phyloP scores from a whole-genome alignment of 1,140 invertebrate species.

The Drosophila trapezifrons region DNA sequence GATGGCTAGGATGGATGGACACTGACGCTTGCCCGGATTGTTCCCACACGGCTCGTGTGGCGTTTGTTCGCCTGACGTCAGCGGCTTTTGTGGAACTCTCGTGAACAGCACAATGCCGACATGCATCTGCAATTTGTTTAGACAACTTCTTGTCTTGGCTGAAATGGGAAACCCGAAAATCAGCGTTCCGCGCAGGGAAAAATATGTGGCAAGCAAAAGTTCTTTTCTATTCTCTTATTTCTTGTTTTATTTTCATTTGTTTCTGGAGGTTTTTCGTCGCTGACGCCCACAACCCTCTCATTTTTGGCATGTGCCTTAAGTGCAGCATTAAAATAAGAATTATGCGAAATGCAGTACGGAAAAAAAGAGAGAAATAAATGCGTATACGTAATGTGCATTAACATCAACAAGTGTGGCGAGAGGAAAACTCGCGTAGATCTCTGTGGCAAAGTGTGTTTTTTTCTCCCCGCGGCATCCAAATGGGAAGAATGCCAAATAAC shows the following conservation, averaged over 20 bases:
- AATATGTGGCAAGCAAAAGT: slow-evolving; percentile 22
- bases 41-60: slow-evolving; percentile 40
- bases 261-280: slow-evolving; percentile 18
- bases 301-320: slow-evolving; percentile 43
- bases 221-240: slow-evolving; percentile 17
- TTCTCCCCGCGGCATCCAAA: slow-evolving; percentile 12
- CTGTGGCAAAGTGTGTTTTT: not conserved
- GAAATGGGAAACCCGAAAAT: slow-evolving; percentile 41
- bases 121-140: slow-evolving; percentile 61
- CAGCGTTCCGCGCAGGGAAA: slow-evolving; percentile 15
- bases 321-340: slow-evolving; percentile 54
- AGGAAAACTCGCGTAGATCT: slow-evolving; percentile 16
- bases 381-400: slow-evolving; percentile 69
- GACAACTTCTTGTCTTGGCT: slow-evolving; percentile 52
- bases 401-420: slow-evolving; percentile 62
- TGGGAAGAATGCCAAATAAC: slow-evolving; percentile 46
- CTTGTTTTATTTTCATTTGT: slow-evolving; percentile 20
- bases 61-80: slow-evolving; percentile 57
- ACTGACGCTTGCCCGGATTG: slow-evolving; percentile 1
- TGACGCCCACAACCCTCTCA: not conserved
- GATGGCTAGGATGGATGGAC: slow-evolving; percentile 19
- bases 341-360: slow-evolving; percentile 38
- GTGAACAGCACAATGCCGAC: slow-evolving; percentile 25
- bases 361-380: slow-evolving; percentile 40
- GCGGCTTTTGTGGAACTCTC: slow-evolving; percentile 29